phyloP scores from a whole-genome alignment of 2,888 invertebrate genomes.

The Caenorhabditis macrosperma region DNA sequence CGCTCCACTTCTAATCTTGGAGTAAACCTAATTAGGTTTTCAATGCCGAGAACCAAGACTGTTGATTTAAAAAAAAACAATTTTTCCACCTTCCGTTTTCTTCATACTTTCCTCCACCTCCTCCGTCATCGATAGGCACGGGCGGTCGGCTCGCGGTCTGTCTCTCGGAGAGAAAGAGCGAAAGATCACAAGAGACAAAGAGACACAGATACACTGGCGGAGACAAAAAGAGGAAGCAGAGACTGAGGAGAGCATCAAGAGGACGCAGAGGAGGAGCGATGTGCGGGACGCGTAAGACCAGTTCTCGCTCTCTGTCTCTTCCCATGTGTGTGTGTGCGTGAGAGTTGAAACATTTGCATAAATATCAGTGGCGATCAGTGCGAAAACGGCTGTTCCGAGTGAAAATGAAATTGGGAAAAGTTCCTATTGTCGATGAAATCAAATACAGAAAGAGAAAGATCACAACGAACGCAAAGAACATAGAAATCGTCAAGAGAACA shows the following conservation, averaged over 20 bases:
- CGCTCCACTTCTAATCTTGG: no score
- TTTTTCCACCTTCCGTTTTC: neutral
- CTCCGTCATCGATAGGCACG: neutral
- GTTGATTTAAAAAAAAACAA: neutral
- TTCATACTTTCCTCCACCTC: neutral
- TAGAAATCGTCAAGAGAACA: no score
- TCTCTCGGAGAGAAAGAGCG: neutral
- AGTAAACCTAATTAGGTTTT: no score
- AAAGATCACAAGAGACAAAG: neutral
- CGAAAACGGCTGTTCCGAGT: neutral
- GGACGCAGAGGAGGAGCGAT: conserved; percentile 14
- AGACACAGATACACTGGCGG: conserved; percentile 1
- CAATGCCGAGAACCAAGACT: no score
- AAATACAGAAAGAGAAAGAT: no score
- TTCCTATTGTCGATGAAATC: no score
- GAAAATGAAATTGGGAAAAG: neutral
- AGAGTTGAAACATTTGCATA: conserved; percentile 25
- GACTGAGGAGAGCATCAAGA: neutral
- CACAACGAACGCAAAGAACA: no score
- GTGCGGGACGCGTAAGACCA: conserved; percentile 25
- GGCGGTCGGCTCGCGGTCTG: neutral
- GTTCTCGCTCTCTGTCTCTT: conserved; percentile 28
- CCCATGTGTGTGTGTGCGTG: conserved; percentile 17
- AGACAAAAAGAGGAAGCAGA: conserved; percentile 36
- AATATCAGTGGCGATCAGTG: neutral